Evolutionary conservation across 2,888 invertebrate genomes (phyloP), one percentile per base, ranked within the genome.

Genomic region (Drosophila algonquin): DNA sequence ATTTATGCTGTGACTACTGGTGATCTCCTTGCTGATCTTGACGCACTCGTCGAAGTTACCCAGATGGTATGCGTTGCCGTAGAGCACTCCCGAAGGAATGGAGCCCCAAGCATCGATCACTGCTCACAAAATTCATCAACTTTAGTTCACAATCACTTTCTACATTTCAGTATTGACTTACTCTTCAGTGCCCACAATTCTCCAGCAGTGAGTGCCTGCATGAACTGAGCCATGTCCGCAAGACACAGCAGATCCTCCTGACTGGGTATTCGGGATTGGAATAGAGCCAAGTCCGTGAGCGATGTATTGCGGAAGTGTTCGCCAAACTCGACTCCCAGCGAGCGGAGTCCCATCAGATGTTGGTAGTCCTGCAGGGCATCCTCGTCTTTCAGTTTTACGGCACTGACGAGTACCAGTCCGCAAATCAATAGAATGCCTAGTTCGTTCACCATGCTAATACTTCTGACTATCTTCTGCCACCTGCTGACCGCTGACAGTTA

Each of bases 81-180:
- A 73, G 0, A 92, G 53, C 4, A 92, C 35, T 6, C 93, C 93
- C 1, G 92, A 75, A 12, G 92, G 92, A 3, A 91, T 60, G 57
- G 91, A 91, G 7, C 92, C 91, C 77, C 91, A 91, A 7, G 93
- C 83, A 82, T 93, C 93, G 3, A 92, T 46, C 81, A 93, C 93
- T 93, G 14, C 7, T 40, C 14, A 52, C 21, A 72, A 16, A 24
- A 21, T 14, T 14, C 16, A 4, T 16, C 0, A 10, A 2, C 4
- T 3, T 12, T 1, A 12, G 35, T 4, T 58, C n/a, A 0, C 2
- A 14, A 0, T 21, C 8, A 7, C 5, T 18, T 18, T 18, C 1
- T 18, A 1, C 18, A 18, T 2, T 18, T 18, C 18, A 18, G 18
- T 18, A 18, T 18, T 1, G 18, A 18, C 75, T 35, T 58, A 79